Evolutionary conservation across 2,797 vertebrate genomes (phyloP), one percentile per base, ranked within the genome.

Genomic region (Alcedo quadribrachys): DNA sequence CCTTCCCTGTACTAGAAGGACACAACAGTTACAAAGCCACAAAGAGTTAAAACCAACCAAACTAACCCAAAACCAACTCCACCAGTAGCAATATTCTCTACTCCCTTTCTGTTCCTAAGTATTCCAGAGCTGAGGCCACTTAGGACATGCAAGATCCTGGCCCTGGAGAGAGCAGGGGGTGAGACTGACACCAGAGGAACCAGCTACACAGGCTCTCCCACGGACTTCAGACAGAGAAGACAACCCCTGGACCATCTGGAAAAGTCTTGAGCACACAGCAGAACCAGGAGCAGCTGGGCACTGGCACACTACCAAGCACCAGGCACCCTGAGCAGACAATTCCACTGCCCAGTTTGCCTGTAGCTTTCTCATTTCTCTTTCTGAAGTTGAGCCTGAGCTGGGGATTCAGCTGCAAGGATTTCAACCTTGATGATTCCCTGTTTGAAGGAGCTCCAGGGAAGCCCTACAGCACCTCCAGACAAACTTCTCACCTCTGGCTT

Each of bases 371-470:
- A 62, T 70, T 78, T 87, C 40, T 54, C 61, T 40, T 43, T 68
- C 58, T 66, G n/a, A 27, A 89, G 79, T 51, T 74, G 61, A 87
- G 73, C 62, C 69, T 63, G 66, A 89, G 55, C 81, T 92, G 85
- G 66, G 68, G 92, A 69, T 63, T 94, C 92, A 90, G 69, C 92
- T 96, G 76, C 81, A 81, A 85, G 66, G 40, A 69, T 69, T 96
- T 96, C 95, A 63, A 3, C 94, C 60, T 69, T 94, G 95, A 81
- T 94, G 96, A 96, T 87, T 96, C 96, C 96, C 73, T 90, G 66
- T 60, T 93, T 90, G 88, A 94, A 81, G 95, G 88, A 96, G 95
- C 88, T 95, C 95, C 94, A 96, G 95, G 93, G 95, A 96, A 94
- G 95, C 55, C 90, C 95, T 93, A 60, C 12, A 30, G 69, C 15